A percentile compares a stretch with the other conserved stretches of the same genome.
Evolutionary conservation across 2,113 vertebrate genomes (phyloP).

Genomic region (Oceanodroma tethys): DNA sequence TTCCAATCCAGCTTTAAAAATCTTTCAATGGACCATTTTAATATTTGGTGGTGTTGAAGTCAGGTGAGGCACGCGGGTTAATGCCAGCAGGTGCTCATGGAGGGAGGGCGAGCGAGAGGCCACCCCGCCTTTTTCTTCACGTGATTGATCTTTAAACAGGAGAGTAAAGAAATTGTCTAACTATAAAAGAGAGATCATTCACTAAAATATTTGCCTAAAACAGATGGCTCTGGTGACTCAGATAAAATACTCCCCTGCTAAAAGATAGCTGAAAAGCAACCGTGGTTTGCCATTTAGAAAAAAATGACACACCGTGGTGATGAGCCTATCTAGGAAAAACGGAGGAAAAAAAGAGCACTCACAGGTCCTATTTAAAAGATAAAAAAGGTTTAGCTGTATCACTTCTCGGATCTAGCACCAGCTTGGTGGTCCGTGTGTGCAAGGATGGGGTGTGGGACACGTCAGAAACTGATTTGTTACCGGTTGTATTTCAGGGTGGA

Average conservation of each 20-base stretch:
- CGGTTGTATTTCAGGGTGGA: not conserved
- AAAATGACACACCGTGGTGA: not conserved
- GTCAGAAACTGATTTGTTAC: not conserved
- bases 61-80: not conserved
- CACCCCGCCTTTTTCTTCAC: not conserved
- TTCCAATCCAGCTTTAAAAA: not conserved
- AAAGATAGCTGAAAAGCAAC: not conserved
- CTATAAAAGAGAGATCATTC: not conserved
- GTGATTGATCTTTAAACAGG: not conserved
- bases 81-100: not conserved
- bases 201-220: constrained; percentile 21
- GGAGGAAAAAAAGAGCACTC: not conserved
- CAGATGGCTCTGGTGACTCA: constrained; percentile 54
- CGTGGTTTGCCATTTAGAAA: not conserved
- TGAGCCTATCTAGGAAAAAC: not conserved
- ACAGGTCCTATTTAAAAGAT: not conserved
- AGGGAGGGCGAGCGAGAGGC: not conserved
- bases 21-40: not conserved
- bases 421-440: not conserved
- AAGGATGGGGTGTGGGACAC: not conserved
- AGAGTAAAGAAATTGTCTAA: not conserved
- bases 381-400: not conserved
- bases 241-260: not conserved
- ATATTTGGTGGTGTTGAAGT: not conserved
- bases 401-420: not conserved